These are phyloP conservation scores for Andrena praecox DNA, from an alignment of 2,888 invertebrate genomes.

Conservation along the genomic window DNA sequence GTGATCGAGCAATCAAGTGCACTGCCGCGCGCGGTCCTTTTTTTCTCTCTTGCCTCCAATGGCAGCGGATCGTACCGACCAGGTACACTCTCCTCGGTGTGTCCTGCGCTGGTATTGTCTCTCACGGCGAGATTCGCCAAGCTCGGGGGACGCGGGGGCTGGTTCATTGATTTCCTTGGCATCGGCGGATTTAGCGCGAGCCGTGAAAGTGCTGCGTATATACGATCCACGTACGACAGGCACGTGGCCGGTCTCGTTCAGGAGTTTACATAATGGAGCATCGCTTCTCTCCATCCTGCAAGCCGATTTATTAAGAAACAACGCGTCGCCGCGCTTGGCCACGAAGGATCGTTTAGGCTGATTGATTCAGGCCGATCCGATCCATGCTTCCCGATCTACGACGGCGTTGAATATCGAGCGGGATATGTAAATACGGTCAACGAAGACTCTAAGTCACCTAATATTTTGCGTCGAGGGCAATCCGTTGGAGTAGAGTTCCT, in stretches of 20 bases:
- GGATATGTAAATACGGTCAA: neutral
- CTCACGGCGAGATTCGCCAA: constrained; percentile 18
- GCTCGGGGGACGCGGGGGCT: constrained; percentile 7
- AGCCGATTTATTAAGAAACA: constrained; percentile 61
- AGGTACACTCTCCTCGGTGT: constrained; percentile 7
- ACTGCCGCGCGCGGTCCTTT: constrained; percentile 52
- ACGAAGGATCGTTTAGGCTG: neutral
- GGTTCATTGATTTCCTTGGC: constrained; percentile 54
- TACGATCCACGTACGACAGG: constrained; percentile 1
- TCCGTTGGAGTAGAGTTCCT: neutral
- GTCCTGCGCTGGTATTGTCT: constrained; percentile 15
- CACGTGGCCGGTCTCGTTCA: constrained; percentile 49
- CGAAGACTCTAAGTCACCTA: neutral
- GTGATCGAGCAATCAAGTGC: constrained; percentile 68
- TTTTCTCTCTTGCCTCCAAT: constrained; percentile 15
- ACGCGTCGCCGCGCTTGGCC: constrained; percentile 9
- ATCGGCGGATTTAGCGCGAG: constrained; percentile 34
- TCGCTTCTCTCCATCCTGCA: constrained; percentile 21
- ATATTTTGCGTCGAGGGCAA: neutral
- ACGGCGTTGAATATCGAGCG: neutral
- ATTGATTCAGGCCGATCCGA: constrained; percentile 11
- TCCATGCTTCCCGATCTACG: neutral
- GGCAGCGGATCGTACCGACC: constrained; percentile 32
- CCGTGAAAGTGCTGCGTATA: constrained; percentile 56
- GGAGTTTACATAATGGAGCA: constrained; percentile 51